Conservation (phyloP, 2,888 invertebrate genomes). For the Drosophila suboccidentalis region DNA sequence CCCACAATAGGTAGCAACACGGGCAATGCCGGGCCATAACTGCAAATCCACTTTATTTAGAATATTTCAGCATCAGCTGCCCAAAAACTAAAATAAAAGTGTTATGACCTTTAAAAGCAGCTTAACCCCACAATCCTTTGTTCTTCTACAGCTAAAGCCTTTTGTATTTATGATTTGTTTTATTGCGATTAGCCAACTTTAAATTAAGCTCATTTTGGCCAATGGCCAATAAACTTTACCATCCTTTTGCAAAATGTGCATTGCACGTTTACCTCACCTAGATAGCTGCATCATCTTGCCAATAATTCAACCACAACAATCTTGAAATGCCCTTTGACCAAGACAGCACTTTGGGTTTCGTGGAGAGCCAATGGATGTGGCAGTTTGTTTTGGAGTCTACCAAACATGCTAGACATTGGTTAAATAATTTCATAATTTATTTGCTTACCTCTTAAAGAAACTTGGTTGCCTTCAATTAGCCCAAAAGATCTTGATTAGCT, state of each 20-base stretch:
- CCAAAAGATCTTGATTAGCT: background rate
- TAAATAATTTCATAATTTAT: background rate
- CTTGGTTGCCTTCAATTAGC: background rate
- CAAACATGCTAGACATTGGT: background rate
- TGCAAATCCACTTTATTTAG: background rate
- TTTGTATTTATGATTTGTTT: slow-evolving; percentile 34
- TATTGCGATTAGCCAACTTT: slow-evolving; percentile 42
- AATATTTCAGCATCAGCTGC: background rate
- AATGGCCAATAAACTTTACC: slow-evolving; percentile 66
- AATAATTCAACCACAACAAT: slow-evolving; percentile 21
- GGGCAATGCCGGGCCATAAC: background rate
- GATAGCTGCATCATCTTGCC: slow-evolving; percentile 2
- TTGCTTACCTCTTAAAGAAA: background rate
- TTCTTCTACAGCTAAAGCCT: slow-evolving; percentile 8
- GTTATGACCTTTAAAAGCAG: slow-evolving; percentile 29
- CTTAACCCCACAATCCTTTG: slow-evolving; percentile 11
- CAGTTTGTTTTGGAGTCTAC: background rate
- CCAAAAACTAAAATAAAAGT: slow-evolving; percentile 4
- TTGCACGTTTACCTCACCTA: slow-evolving; percentile 47
- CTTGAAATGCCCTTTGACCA: slow-evolving; percentile 22
- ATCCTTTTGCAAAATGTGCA: slow-evolving; percentile 20
- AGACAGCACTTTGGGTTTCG: background rate
- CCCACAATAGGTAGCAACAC: too few species aligned
- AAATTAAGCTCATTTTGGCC: slow-evolving; percentile 64
- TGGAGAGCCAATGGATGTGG: background rate